phyloP scores from a whole-genome alignment of 2,113 vertebrate species.

The Puffinus mauretanicus region DNA sequence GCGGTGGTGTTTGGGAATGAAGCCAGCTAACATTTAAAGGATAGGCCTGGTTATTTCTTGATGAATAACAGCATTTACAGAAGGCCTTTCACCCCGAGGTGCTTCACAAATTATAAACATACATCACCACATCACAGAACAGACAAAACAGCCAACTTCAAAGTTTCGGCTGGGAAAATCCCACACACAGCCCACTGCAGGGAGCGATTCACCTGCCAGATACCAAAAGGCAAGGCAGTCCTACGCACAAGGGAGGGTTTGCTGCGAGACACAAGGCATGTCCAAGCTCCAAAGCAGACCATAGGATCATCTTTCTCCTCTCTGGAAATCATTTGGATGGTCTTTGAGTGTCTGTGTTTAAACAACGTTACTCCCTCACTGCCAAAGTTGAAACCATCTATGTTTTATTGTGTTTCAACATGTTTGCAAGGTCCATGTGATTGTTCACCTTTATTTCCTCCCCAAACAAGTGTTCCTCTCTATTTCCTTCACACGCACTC shows the following conservation, averaged over 20 bases:
- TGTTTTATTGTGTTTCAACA: neutral
- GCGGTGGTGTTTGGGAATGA: neutral
- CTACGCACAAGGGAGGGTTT: neutral
- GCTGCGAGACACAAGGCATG: neutral
- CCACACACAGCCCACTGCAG: neutral
- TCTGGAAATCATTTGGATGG: neutral
- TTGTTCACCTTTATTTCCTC: neutral
- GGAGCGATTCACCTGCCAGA: neutral
- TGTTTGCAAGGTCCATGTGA: neutral
- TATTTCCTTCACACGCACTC: fast-evolving
- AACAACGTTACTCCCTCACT: neutral
- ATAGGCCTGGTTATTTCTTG: neutral
- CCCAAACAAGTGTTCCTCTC: neutral
- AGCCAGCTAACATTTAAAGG: neutral
- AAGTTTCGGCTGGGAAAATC: neutral
- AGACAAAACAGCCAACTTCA: neutral
- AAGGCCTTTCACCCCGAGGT: conserved; percentile 31
- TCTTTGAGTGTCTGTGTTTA: neutral
- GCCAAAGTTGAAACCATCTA: neutral
- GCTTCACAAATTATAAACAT: conserved; percentile 32
- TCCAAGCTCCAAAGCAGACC: neutral
- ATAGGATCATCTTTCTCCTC: neutral
- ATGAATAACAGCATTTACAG: conserved; percentile 32
- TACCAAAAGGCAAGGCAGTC: neutral
- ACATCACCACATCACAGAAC: neutral